These are phyloP conservation scores for Proterorhinus semilunaris DNA, from an alignment of 2,113 vertebrate genomes.

Conservation along the genomic window DNA sequence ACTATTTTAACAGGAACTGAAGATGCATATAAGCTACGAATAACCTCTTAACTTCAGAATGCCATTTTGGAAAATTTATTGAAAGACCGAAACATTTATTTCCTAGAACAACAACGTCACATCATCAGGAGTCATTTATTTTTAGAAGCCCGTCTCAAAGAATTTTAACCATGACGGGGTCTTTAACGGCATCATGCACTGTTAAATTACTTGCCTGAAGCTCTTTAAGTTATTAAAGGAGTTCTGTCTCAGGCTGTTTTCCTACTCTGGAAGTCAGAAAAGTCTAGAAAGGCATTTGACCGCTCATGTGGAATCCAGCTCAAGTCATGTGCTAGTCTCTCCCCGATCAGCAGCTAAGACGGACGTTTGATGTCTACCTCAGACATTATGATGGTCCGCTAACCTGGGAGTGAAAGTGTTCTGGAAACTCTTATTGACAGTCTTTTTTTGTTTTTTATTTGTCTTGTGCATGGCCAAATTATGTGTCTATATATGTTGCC, in stretches of 20 bases:
- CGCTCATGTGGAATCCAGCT: slow-evolving; percentile 68
- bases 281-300: slow-evolving; percentile 59
- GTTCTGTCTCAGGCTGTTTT: slow-evolving; percentile 45
- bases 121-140: background rate
- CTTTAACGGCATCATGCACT: slow-evolving; percentile 23
- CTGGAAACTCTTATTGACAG: slow-evolving; percentile 1
- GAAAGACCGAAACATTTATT: background rate
- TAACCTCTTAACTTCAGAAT: no score
- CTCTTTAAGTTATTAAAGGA: slow-evolving; percentile 40
- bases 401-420: slow-evolving; percentile 23
- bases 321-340: slow-evolving; percentile 66
- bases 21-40: no score
- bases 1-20: no score
- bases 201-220: slow-evolving; percentile 21
- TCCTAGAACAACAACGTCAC: background rate
- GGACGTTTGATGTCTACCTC: slow-evolving; percentile 33
- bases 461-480: background rate
- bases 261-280: slow-evolving; percentile 26
- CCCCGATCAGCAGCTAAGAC: slow-evolving; percentile 58
- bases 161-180: slow-evolving; percentile 21
- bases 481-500: background rate
- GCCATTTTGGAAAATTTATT: no score
- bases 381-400: slow-evolving; percentile 31
- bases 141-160: background rate
- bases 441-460: background rate